These are phyloP conservation scores for Malacosoma neustria DNA, from an alignment of 2,888 invertebrate species.

Conservation along the genomic window DNA sequence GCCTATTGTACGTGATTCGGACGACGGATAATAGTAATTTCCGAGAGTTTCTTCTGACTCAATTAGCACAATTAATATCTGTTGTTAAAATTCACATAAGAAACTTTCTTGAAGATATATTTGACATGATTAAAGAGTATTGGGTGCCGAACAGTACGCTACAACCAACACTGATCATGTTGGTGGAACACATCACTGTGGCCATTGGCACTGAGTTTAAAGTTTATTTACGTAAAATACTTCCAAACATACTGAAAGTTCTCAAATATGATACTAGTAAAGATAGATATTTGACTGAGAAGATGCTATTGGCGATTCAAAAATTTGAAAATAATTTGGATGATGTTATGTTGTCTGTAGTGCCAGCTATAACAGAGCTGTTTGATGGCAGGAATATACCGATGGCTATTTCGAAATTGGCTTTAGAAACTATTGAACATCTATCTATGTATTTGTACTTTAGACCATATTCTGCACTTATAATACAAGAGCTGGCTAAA, in stretches of 20 bases:
- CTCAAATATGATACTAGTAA: constrained; percentile 92
- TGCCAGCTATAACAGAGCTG: constrained; percentile 94
- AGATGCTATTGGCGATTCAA: constrained; percentile 89
- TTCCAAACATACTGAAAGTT: constrained; percentile 95
- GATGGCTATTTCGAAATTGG: constrained; percentile 81
- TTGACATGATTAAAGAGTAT: constrained; percentile 92
- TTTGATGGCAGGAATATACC: constrained; percentile 93
- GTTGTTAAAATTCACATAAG: constrained; percentile 98
- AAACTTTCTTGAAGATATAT: constrained; percentile 95
- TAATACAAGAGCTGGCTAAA: constrained; percentile 94
- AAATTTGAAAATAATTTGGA: constrained; percentile 97
- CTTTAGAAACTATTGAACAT: constrained; percentile 90
- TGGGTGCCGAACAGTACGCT: constrained; percentile 91
- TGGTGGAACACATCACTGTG: constrained; percentile 94
- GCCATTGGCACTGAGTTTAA: constrained; percentile 97
- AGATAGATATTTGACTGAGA: constrained; percentile 86
- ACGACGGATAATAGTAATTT: constrained; percentile 86
- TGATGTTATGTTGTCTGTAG: constrained; percentile 93
- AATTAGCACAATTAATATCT: constrained; percentile 92
- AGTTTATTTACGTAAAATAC: constrained; percentile 91
- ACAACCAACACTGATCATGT: constrained; percentile 90
- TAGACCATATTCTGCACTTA: constrained; percentile 92
- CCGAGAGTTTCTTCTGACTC: constrained; percentile 94
- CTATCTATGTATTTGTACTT: constrained; percentile 93
- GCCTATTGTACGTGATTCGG: constrained; percentile 90